Percentiles rank a stretch among this genome's conserved stretches.
These are phyloP conservation scores for Erebia palarica DNA, from an alignment of 2,888 invertebrate species.

Conservation along the genomic window DNA sequence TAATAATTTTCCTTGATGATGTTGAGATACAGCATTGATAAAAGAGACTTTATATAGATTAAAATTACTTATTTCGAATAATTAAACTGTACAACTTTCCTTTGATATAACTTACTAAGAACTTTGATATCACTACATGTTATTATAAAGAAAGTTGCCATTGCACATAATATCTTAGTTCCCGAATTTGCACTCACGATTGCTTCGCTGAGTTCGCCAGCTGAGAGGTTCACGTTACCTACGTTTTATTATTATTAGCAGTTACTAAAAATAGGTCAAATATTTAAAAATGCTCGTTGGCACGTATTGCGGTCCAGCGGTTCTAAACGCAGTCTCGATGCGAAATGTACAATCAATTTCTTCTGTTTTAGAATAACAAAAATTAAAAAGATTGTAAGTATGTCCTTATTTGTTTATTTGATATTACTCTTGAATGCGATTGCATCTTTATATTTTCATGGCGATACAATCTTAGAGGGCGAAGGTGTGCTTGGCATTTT, in stretches of 20 bases:
- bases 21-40: neutral
- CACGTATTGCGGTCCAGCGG: conserved; percentile 64
- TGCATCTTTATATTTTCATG: too few relatives aligned
- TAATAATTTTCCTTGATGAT: neutral
- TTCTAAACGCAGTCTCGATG: conserved; percentile 64
- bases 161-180: conserved; percentile 43
- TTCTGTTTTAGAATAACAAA: neutral
- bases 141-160: conserved; percentile 50
- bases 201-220: conserved; percentile 51
- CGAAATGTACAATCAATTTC: conserved; percentile 26
- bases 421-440: too few relatives aligned
- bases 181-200: conserved; percentile 50
- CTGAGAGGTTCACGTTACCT: conserved; percentile 78
- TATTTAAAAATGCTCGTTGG: conserved; percentile 77
- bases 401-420: too few relatives aligned
- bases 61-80: too few relatives aligned
- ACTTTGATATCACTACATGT: neutral
- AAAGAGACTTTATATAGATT: neutral
- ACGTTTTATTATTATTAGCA: conserved; percentile 80
- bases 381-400: neutral
- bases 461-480: too few relatives aligned
- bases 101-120: neutral
- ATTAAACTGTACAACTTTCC: neutral
- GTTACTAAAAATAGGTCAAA: conserved; percentile 79
- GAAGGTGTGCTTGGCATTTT: too few relatives aligned